Percentiles rank a stretch among this genome's conserved stretches.
Conservation (phyloP, 2,888 invertebrate genomes). For the Clepsis dumicolana region DNA sequence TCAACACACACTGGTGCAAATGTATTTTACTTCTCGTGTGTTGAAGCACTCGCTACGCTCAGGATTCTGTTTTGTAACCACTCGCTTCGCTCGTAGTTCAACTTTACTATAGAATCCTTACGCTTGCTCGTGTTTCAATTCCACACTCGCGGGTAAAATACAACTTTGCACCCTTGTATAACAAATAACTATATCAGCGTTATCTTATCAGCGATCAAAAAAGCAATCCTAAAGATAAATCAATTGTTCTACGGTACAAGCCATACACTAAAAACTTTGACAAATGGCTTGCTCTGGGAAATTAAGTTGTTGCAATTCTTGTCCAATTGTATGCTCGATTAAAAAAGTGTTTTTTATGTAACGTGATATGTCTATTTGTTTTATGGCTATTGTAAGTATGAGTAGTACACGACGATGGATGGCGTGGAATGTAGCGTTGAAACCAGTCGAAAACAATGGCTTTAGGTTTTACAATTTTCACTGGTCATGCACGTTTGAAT, state of each 20-base stretch:
- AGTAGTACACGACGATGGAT: not conserved
- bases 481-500: too few species aligned
- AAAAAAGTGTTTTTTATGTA: not conserved
- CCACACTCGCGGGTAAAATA: too few species aligned
- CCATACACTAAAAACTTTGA: conserved; percentile 20
- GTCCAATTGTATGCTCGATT: not conserved
- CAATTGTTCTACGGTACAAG: not conserved
- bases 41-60: too few species aligned
- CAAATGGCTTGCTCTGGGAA: conserved; percentile 9
- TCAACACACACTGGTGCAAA: too few species aligned
- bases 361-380: not conserved
- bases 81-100: too few species aligned
- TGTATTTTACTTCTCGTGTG: too few species aligned
- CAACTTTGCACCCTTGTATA: too few species aligned
- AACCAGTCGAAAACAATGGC: not conserved
- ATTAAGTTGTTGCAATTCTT: conserved; percentile 17
- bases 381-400: not conserved
- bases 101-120: too few species aligned
- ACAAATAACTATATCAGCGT: too few species aligned
- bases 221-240: not conserved
- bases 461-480: too few species aligned
- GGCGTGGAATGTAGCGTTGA: not conserved
- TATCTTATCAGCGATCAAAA: not conserved
- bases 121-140: too few species aligned
- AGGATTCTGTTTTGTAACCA: too few species aligned